These are phyloP conservation scores for Channa argus DNA, from an alignment of 2,113 vertebrate species.

Conservation along the genomic window DNA sequence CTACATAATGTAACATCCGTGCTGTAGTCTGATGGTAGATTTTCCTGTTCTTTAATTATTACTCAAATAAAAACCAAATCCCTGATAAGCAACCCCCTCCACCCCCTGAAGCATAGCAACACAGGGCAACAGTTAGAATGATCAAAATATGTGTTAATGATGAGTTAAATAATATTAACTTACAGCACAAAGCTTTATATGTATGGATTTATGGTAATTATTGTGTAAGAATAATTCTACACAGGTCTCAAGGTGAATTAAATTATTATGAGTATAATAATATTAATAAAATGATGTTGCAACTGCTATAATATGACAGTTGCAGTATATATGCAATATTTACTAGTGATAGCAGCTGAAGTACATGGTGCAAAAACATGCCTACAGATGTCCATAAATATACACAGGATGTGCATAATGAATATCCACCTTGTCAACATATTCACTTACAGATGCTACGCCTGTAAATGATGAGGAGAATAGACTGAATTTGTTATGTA, in stretches of 20 bases:
- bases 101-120: conserved; percentile 2
- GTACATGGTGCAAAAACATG: not conserved
- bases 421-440: conserved; percentile 8
- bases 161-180: conserved; percentile 18
- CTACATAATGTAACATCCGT: not conserved
- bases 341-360: not conserved
- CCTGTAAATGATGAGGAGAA: not conserved
- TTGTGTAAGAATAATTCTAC: no score
- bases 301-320: no score
- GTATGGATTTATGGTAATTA: not conserved
- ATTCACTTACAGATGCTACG: conserved; percentile 4
- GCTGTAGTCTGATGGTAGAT: conserved; percentile 2
- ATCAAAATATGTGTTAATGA: conserved; percentile 17
- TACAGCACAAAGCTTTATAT: conserved; percentile 13
- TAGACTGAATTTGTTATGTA: not conserved
- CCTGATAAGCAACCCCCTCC: not conserved
- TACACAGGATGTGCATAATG: conserved; percentile 14
- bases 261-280: no score
- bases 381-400: conserved; percentile 33
- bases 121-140: conserved; percentile 11
- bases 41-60: conserved; percentile 38
- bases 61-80: conserved; percentile 22
- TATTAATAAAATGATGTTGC: not conserved
- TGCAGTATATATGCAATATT: not conserved
- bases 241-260: no score